Conservation (phyloP, 2,113 vertebrate species). For the Sciurus niger region DNA sequence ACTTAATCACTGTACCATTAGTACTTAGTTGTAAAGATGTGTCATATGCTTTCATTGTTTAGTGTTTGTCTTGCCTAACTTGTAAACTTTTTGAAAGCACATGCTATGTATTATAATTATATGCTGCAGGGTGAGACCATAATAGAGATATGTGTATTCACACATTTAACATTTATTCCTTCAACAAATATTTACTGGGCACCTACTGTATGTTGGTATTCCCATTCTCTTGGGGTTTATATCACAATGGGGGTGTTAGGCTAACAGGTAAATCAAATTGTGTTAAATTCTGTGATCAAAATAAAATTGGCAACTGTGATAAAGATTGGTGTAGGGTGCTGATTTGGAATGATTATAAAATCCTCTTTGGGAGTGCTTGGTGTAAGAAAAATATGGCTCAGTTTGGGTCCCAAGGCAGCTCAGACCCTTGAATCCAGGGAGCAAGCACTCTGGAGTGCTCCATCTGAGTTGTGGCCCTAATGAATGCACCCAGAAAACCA, state of each 20-base stretch:
- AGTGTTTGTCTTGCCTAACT: conserved; percentile 18
- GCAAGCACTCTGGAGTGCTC: too few relatives aligned
- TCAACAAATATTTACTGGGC: neutral
- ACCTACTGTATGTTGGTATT: neutral
- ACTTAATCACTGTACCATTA: neutral
- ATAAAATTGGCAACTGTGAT: neutral
- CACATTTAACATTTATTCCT: neutral
- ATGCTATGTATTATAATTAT: neutral
- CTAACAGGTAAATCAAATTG: neutral
- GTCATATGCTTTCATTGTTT: neutral
- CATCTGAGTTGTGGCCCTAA: too few relatives aligned
- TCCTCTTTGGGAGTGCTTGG: neutral
- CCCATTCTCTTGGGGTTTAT: neutral
- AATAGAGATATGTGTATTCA: neutral
- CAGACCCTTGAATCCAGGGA: too few relatives aligned
- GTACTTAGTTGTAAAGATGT: neutral
- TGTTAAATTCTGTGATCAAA: neutral
- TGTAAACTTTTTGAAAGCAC: neutral
- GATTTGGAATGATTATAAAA: neutral
- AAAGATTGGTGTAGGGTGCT: neutral
- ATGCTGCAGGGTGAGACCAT: neutral
- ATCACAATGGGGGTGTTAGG: neutral
- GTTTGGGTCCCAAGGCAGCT: too few relatives aligned
- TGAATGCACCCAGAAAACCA: too few relatives aligned
- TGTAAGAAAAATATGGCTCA: too few relatives aligned